Evolutionary conservation across 2,888 invertebrate species (phyloP), one percentile per base, ranked within the genome.

Genomic region (Nesidiocoris tenuis): DNA sequence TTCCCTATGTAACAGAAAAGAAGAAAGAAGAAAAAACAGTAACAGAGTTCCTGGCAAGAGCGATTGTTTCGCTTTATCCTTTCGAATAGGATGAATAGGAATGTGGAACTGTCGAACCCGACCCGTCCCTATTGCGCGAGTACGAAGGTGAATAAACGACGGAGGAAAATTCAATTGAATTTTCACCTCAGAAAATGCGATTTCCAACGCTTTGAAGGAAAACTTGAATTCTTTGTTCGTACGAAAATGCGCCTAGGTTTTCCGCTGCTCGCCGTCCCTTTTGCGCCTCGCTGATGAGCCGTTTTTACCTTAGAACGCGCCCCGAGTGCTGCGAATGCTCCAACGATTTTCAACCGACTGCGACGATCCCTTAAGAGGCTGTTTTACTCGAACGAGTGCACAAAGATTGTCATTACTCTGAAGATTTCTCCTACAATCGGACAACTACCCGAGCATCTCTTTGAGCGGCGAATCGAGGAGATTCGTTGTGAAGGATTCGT

Each of bases 61-160:
- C 21, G 21, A 56, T 67, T 67, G 67, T 67, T 67, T 67, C 67
- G 55, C 67, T 67, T 67, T 67, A 67, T 67, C 56, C 67, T 56
- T n/a, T n/a, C 56, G 55, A 12, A 67, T 67, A 16, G 67, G 19
- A 56, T 67, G 39, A 21, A 67, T 54, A 54, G 55, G 67, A 21
- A 22, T 59, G 67, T 21, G 55, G 67, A 67, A 67, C 55, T 54
- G 67, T 56, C 54, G 22, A 67, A 54, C 56, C 56, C 55, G n/a
- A 1, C 18, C 0, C 65, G 3, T 3, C 18, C 54, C 2, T 17
- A 18, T 39, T n/a, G 54, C 7, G 16, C 7, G 54, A 54, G 39
- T n/a, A 19, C 25, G 17, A 5, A 12, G 25, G 65, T 18, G 39
- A 39, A 39, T 39, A 12, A 7, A 39, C 39, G 39, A 39, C 39